These are phyloP conservation scores for Drosophila saltans DNA, from an alignment of 1,140 invertebrate species.

Conservation along the genomic window DNA sequence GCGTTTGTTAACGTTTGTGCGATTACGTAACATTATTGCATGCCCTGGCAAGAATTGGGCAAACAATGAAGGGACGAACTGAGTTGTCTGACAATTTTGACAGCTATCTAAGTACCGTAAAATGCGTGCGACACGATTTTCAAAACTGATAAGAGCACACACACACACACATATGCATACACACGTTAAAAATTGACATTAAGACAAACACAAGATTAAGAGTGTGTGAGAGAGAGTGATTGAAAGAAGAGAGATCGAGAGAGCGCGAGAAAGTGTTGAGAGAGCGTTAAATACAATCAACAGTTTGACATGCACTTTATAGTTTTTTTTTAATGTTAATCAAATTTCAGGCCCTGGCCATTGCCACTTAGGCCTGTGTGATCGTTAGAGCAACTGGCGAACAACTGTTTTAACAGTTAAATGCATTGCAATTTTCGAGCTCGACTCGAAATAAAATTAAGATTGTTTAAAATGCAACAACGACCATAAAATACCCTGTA, in stretches of 20 bases:
- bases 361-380: constrained; percentile 29
- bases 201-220: constrained; percentile 27
- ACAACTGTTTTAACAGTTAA: constrained; percentile 64
- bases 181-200: constrained; percentile 31
- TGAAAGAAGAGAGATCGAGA: constrained; percentile 4
- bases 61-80: constrained; percentile 14
- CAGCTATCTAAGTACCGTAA: constrained; percentile 9
- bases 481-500: constrained; percentile 36
- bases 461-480: constrained; percentile 30
- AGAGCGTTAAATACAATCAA: not conserved
- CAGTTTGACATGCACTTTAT: not conserved
- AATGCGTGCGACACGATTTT: constrained; percentile 32
- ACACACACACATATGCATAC: not conserved
- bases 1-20: not conserved
- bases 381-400: constrained; percentile 48
- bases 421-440: constrained; percentile 64
- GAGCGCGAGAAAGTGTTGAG: constrained; percentile 27
- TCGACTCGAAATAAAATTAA: constrained; percentile 40
- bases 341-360: constrained; percentile 10
- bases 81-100: constrained; percentile 6
- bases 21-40: not conserved
- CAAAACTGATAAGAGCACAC: constrained; percentile 40
- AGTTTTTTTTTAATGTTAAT: constrained; percentile 1
- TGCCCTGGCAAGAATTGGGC: not conserved
- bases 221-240: constrained; percentile 22